Conservation (phyloP, 2,113 vertebrate genomes). For the Psammodynastes pulverulentus region DNA sequence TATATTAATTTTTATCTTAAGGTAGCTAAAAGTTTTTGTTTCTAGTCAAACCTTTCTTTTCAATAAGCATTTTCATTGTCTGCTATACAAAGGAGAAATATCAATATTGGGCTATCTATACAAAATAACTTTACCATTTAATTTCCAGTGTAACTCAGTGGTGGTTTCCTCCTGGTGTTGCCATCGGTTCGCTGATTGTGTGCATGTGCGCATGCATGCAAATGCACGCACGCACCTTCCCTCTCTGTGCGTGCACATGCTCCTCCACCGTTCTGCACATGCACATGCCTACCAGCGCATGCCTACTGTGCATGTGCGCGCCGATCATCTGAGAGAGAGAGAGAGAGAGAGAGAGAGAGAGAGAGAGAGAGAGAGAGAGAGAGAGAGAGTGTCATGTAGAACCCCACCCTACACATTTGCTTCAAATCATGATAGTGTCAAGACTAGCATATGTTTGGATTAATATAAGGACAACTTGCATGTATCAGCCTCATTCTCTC, state of each 20-base stretch:
- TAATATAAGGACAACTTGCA: background rate
- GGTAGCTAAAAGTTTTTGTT: slow-evolving; percentile 2
- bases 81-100: background rate
- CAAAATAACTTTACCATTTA: background rate
- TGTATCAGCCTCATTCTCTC: background rate
- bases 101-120: background rate
- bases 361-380: too few relatives aligned
- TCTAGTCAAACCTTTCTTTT: background rate
- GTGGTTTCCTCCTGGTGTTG: too few relatives aligned
- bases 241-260: too few relatives aligned
- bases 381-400: background rate
- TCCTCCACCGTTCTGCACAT: too few relatives aligned
- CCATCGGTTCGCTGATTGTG: too few relatives aligned
- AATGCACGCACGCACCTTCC: too few relatives aligned
- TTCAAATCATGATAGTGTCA: background rate
- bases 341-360: too few relatives aligned
- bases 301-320: too few relatives aligned
- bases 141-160: background rate
- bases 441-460: background rate
- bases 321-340: too few relatives aligned
- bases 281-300: too few relatives aligned
- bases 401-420: background rate
- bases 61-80: background rate
- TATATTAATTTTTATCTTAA: slow-evolving; percentile 5
- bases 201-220: too few relatives aligned